Percentiles rank a stretch among this genome's conserved stretches.
Conservation (phyloP, 2,113 vertebrate genomes). For the Equus przewalskii region DNA sequence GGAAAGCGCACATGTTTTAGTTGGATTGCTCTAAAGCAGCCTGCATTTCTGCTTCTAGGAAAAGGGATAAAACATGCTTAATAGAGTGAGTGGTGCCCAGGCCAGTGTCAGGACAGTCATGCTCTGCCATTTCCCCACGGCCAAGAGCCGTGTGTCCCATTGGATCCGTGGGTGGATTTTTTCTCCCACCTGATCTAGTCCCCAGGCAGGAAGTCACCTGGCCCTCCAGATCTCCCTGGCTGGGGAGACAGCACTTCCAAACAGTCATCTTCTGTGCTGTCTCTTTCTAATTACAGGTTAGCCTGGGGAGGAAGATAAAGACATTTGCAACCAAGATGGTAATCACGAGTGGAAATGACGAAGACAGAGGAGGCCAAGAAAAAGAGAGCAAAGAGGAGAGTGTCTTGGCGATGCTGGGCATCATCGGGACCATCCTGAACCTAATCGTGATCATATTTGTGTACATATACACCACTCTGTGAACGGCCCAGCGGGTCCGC, state of each 20-base stretch:
- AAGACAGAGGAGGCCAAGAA: constrained; percentile 96
- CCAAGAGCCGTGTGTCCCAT: accelerated
- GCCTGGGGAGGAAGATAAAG: constrained; percentile 92
- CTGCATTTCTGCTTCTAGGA: background rate
- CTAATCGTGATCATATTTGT: constrained; percentile 99
- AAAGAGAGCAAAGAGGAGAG: constrained; percentile 97
- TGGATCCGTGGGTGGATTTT: background rate
- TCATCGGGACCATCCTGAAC: constrained; percentile 98
- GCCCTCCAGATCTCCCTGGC: background rate
- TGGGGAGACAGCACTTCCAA: background rate
- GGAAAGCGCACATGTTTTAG: accelerated
- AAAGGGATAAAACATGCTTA: background rate
- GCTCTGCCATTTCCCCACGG: background rate
- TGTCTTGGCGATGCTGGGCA: constrained; percentile 97
- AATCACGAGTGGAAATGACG: constrained; percentile 95
- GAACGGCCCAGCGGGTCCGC: constrained; percentile 68
- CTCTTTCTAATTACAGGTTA: constrained; percentile 89
- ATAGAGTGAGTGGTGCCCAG: accelerated
- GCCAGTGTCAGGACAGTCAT: accelerated
- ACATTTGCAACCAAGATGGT: constrained; percentile 97
- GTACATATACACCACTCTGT: constrained; percentile 98
- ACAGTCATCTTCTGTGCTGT: constrained; percentile 2
- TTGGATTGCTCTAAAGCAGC: accelerated
- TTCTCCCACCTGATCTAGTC: accelerated
- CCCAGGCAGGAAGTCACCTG: accelerated